Percentiles rank a stretch among this genome's conserved stretches.
Evolutionary conservation across 2,888 invertebrate genomes (phyloP).

Genomic region (Agonopterix heracliana): DNA sequence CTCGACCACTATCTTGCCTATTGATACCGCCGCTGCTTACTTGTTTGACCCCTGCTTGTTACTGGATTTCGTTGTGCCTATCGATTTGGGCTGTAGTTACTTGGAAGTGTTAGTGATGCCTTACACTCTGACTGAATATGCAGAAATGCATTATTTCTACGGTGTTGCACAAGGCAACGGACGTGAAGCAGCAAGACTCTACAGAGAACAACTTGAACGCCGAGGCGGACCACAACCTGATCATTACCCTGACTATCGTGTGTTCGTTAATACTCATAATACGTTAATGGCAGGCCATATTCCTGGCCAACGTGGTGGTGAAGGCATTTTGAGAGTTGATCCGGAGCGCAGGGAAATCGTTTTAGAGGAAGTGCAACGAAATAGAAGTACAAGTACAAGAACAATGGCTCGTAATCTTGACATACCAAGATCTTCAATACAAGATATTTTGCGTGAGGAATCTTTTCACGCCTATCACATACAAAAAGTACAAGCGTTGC

Average conservation of each 20-base stretch:
- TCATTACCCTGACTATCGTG: slow-evolving; percentile 6
- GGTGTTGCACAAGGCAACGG: slow-evolving; percentile 8
- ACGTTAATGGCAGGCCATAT: slow-evolving; percentile 4
- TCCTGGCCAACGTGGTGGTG: neutral
- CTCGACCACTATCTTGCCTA: neutral
- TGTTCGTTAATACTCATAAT: slow-evolving; percentile 4
- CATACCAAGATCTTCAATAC: slow-evolving; percentile 3
- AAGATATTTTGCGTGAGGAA: slow-evolving; percentile 1
- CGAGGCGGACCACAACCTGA: slow-evolving; percentile 6
- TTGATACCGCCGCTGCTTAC: too few species aligned
- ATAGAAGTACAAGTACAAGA: slow-evolving; percentile 6
- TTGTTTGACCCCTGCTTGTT: neutral
- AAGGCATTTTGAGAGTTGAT: slow-evolving; percentile 4
- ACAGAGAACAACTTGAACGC: slow-evolving; percentile 5
- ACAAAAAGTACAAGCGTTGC: slow-evolving; percentile 13
- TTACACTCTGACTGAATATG: neutral
- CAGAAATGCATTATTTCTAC: slow-evolving; percentile 5
- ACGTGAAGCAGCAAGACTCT: slow-evolving; percentile 4
- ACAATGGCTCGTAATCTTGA: slow-evolving; percentile 1
- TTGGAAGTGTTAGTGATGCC: neutral
- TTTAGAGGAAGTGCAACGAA: slow-evolving; percentile 4
- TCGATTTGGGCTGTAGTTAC: neutral
- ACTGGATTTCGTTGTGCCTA: neutral
- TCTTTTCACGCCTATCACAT: slow-evolving; percentile 14
- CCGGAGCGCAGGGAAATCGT: slow-evolving; percentile 8